These are phyloP conservation scores for Zaprionus camerounensis DNA, from an alignment of 1,140 invertebrate genomes.

Conservation along the genomic window DNA sequence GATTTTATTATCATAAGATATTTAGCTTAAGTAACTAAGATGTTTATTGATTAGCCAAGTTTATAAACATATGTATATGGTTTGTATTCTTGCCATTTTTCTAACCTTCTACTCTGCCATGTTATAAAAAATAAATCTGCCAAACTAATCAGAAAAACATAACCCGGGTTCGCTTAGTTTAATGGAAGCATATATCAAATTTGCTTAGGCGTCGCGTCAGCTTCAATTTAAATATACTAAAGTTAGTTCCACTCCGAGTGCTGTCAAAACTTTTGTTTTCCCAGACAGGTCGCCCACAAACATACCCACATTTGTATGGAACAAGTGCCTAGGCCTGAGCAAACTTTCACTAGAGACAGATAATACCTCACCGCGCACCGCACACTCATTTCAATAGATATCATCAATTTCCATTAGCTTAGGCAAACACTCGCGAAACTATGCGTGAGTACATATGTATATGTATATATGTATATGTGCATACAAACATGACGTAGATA, in stretches of 20 bases:
- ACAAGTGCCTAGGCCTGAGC: constrained; percentile 1
- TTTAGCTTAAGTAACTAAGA: too few species aligned
- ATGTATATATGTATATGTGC: neutral
- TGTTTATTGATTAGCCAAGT: neutral
- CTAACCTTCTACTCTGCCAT: neutral
- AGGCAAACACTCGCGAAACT: constrained; percentile 6
- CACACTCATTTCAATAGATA: constrained; percentile 28
- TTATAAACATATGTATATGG: neutral
- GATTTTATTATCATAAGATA: too few species aligned
- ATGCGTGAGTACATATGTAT: constrained; percentile 33
- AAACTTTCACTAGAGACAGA: constrained; percentile 16
- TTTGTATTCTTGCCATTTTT: neutral
- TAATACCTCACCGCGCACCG: constrained; percentile 8
- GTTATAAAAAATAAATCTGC: neutral
- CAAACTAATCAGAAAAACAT: neutral
- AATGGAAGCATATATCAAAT: neutral
- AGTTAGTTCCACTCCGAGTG: neutral
- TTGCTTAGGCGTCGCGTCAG: neutral
- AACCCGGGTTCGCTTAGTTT: neutral
- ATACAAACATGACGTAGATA: neutral
- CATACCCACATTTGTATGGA: constrained; percentile 20
- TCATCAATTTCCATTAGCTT: constrained; percentile 63
- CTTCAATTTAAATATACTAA: constrained; percentile 49
- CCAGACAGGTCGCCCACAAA: constrained; percentile 5
- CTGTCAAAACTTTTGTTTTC: constrained; percentile 7